Conservation (phyloP, 2,888 invertebrate species). For the Plebejus argus region DNA sequence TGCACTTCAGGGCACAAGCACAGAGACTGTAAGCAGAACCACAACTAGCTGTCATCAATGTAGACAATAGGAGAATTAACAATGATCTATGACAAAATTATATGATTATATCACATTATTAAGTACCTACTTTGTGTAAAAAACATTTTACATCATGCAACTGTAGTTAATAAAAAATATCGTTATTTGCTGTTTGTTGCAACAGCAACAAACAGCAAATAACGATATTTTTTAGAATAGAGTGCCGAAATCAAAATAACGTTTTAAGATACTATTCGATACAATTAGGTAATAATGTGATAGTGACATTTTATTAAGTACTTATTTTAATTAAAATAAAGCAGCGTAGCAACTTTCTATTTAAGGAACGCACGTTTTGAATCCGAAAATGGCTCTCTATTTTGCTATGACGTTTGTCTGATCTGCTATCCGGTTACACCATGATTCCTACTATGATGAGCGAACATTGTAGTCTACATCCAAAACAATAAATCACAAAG, state of each 20-base stretch:
- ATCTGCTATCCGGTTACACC: conserved; percentile 22
- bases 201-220: background rate
- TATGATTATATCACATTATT: background rate
- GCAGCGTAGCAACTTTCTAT: background rate
- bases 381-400: background rate
- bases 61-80: conserved; percentile 18
- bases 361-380: background rate
- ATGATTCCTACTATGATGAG: conserved; percentile 6
- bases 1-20: conserved; percentile 1
- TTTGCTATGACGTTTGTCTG: conserved; percentile 3
- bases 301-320: too few species aligned
- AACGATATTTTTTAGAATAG: background rate
- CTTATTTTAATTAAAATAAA: too few species aligned
- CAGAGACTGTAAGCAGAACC: background rate
- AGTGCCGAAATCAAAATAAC: background rate
- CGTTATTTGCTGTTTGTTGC: too few species aligned
- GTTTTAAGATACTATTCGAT: background rate
- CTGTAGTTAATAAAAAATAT: too few species aligned
- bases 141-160: background rate
- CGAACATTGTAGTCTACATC: background rate
- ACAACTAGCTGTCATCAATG: background rate
- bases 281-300: too few species aligned
- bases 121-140: background rate
- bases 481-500: conserved; percentile 1
- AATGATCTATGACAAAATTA: conserved; percentile 11